Percentiles rank a stretch among this genome's conserved stretches.
These are phyloP conservation scores for Megaceryle maxima DNA, from an alignment of 2,113 vertebrate genomes.

Conservation along the genomic window DNA sequence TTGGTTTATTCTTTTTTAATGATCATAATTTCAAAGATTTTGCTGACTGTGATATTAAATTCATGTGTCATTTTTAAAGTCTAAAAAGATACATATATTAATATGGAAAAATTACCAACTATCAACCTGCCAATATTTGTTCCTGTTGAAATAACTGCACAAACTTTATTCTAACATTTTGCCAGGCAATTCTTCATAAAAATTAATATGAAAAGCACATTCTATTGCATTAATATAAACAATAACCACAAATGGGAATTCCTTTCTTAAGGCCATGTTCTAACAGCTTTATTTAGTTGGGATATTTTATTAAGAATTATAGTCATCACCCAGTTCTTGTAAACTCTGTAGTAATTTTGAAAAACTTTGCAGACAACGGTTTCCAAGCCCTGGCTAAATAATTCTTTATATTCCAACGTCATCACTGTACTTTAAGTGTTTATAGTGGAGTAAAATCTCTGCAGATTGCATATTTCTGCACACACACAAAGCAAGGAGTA, in stretches of 20 bases:
- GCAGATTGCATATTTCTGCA: accelerated
- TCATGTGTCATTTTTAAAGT: not conserved
- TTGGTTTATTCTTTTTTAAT: not conserved
- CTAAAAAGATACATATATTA: not conserved
- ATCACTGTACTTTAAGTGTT: not conserved
- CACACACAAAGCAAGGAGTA: not conserved
- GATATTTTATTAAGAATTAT: not conserved
- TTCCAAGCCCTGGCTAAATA: not conserved
- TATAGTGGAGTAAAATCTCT: not conserved
- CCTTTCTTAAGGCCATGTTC: not conserved
- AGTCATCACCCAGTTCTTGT: not conserved
- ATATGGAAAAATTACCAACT: not conserved
- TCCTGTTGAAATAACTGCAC: not conserved
- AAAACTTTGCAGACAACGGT: not conserved
- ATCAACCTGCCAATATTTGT: not conserved
- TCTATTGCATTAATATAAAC: not conserved
- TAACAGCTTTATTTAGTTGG: not conserved
- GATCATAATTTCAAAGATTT: not conserved
- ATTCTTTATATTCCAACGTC: not conserved
- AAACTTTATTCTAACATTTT: not conserved
- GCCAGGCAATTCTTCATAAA: not conserved
- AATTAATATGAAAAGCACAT: not conserved
- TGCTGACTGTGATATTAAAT: not conserved
- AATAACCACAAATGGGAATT: not conserved
- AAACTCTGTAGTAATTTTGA: not conserved